A percentile compares a stretch with the other conserved stretches of the same genome.
These are phyloP conservation scores for Montifringilla adamsi DNA, from an alignment of 2,113 vertebrate species.

Conservation along the genomic window DNA sequence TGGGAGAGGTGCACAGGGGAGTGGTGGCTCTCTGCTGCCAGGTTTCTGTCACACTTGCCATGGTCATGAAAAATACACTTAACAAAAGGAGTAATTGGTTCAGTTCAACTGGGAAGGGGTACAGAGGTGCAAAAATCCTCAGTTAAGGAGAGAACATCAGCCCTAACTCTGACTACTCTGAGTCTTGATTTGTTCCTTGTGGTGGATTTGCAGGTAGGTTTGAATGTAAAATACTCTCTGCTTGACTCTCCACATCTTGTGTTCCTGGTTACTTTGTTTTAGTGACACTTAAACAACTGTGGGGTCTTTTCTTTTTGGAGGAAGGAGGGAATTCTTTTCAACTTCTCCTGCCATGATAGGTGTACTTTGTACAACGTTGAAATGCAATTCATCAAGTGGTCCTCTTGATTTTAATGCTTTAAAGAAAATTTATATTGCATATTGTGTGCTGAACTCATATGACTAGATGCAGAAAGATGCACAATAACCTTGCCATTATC, in stretches of 20 bases:
- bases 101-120: not conserved
- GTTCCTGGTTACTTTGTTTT: not conserved
- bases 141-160: constrained; percentile 68
- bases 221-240: constrained; percentile 28
- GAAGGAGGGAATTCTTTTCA: not conserved
- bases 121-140: not conserved
- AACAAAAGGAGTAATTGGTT: not conserved
- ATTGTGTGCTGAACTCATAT: not conserved
- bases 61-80: not conserved
- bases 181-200: constrained; percentile 17
- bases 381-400: not conserved
- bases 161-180: constrained; percentile 60
- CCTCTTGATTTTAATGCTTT: not conserved
- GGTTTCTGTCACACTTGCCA: not conserved
- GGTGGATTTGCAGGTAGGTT: constrained; percentile 52
- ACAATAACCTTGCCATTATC: not conserved
- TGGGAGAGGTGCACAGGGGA: not conserved
- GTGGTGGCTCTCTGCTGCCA: not conserved
- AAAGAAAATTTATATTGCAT: not conserved
- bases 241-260: not conserved
- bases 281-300: not conserved
- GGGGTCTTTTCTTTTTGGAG: not conserved
- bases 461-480: not conserved
- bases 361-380: not conserved
- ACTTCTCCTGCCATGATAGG: not conserved